phyloP scores from a whole-genome alignment of 2,113 vertebrate species.

The Stomatorhinus ivindoensis region DNA sequence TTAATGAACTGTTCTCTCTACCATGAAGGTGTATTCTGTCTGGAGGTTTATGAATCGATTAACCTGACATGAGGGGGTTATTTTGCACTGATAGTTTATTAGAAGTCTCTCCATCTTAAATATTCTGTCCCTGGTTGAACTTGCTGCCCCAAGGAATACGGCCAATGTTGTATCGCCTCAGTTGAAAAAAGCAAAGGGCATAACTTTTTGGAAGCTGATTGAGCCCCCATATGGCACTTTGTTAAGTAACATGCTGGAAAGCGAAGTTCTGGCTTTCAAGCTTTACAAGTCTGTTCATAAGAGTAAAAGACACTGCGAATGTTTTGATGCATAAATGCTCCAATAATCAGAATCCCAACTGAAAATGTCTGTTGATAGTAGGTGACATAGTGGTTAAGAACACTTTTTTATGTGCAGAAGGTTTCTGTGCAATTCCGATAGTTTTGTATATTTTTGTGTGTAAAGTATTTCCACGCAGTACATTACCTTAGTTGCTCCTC shows the following conservation, averaged over 20 bases:
- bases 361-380: neutral
- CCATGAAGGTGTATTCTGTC: neutral
- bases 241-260: conserved; percentile 5
- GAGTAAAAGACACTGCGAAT: neutral
- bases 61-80: neutral
- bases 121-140: neutral
- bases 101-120: neutral
- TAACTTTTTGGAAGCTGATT: neutral
- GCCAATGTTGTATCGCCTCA: neutral
- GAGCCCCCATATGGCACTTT: neutral
- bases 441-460: neutral
- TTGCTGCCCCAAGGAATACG: neutral
- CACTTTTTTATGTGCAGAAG: neutral
- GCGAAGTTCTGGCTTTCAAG: neutral
- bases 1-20: conserved; percentile 3
- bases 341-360: neutral
- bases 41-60: neutral
- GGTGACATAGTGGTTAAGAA: neutral
- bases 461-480: neutral
- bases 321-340: neutral
- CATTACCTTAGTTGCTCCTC: neutral
- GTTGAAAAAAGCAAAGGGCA: neutral
- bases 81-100: neutral
- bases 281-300: neutral
- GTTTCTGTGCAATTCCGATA: neutral